Conservation (phyloP, 2,888 invertebrate genomes). For the Villa cingulata region DNA sequence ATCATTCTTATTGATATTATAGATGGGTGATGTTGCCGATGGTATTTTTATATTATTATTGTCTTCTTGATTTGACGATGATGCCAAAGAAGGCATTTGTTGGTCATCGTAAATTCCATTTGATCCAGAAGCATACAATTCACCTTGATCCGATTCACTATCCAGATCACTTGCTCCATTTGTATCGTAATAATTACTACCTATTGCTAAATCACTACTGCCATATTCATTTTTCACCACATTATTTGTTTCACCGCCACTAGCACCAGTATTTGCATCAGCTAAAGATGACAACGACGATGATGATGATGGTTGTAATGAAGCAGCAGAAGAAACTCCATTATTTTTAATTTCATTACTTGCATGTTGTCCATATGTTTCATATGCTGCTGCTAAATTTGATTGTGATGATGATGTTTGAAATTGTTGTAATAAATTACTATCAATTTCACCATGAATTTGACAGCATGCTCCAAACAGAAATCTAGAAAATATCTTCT, state of each 20-base stretch:
- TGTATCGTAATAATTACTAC: background rate
- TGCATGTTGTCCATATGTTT: slow-evolving; percentile 19
- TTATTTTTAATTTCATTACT: background rate
- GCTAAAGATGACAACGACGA: too few relatives aligned
- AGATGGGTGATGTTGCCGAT: background rate
- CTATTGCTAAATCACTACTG: background rate
- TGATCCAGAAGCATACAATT: slow-evolving; percentile 1
- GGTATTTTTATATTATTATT: slow-evolving; percentile 4
- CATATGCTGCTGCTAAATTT: slow-evolving; percentile 22
- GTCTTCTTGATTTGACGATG: slow-evolving; percentile 21
- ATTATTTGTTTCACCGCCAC: background rate
- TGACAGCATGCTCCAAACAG: slow-evolving; percentile 87
- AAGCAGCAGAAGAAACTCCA: background rate
- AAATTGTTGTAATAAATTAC: slow-evolving; percentile 20
- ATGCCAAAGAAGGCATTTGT: slow-evolving; percentile 19
- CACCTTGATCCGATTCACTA: slow-evolving; percentile 19
- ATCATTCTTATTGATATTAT: background rate
- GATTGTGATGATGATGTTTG: slow-evolving; percentile 23
- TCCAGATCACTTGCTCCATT: slow-evolving; percentile 19
- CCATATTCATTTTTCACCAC: background rate
- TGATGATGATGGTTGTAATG: background rate
- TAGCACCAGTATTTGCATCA: slow-evolving; percentile 6
- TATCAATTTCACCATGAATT: slow-evolving; percentile 39
- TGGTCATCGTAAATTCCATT: slow-evolving; percentile 6
- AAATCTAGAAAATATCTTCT: slow-evolving; percentile 33